These are phyloP conservation scores for Margarornis squamiger DNA, from an alignment of 2,797 vertebrate species.

Conservation along the genomic window DNA sequence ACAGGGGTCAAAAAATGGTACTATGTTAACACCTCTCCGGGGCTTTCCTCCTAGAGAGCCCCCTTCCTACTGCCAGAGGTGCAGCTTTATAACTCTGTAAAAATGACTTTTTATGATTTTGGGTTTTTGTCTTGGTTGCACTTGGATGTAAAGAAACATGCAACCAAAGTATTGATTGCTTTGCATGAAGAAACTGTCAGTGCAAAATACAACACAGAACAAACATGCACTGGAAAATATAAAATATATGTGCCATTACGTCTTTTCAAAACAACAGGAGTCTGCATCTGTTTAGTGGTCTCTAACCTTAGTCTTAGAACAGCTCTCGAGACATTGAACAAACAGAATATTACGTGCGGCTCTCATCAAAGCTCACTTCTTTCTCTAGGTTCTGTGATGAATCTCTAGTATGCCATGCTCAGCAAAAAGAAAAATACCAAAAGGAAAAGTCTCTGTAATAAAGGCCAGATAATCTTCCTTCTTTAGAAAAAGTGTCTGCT, in stretches of 20 bases:
- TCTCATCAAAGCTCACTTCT: neutral
- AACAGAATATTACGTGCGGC: neutral
- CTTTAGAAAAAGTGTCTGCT: neutral
- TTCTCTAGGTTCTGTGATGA: neutral
- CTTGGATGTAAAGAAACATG: neutral
- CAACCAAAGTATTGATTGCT: neutral
- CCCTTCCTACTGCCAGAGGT: neutral
- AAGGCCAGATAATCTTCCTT: neutral
- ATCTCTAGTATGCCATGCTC: neutral
- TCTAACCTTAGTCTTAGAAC: neutral
- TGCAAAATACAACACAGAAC: neutral
- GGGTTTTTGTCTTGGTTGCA: neutral
- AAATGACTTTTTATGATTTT: neutral
- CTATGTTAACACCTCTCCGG: accelerated
- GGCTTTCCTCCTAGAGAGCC: neutral
- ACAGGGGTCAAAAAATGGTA: neutral
- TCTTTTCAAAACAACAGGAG: neutral
- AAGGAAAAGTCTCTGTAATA: neutral
- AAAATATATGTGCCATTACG: neutral
- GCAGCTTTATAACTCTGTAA: neutral
- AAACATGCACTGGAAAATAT: neutral
- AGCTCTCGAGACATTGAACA: neutral
- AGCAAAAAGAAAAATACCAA: neutral
- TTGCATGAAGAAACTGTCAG: neutral
- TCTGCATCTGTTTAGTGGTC: neutral